Base-by-base conservation (phyloP, 30 jellyfish, hydroid and myxozoan genomes). In the Aurelia coerulea region DNA sequence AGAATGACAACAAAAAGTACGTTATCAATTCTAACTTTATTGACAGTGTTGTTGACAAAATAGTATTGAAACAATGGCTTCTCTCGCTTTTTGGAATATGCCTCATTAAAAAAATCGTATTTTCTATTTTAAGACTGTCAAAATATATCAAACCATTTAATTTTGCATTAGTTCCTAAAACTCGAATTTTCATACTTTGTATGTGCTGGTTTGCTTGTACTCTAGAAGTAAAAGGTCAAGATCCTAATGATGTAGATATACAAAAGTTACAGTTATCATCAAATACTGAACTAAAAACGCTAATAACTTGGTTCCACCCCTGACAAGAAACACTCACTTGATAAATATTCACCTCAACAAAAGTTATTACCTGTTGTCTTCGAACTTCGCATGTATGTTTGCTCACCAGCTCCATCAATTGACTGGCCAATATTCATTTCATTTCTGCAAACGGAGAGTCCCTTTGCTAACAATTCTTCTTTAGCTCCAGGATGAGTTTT, bases 361-460 rank as follows among this genome's bases (percentile, higher is more conserved):
- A 2, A 15, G 4, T 4, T 4, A n/a, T 1, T 53, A 46, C 86
- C 86, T 49, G 56, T 75, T 59, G 76, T 52, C 54, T 75, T 75
- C 32, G 76, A 46, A 62, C 86, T 75, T 10, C 41, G 62, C 76
- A 75, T 75, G 86, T 39, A 75, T 5, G 86, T 75, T 33, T 75
- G 86, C 86, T 46, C 86, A 5, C 86, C 86, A 16, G 86, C 86
- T 10, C 86, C 86, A 75, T 53, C 86, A 46, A 59, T 49, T 31
- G 86, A 75, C 50, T 75, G 86, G 19, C 86, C 76, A 52, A 75
- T 75, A 17, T 32, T 50, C 19, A 75, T 11, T 0, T 17, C 58
- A 59, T 75, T 75, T 15, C 75, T 78, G 10, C 86, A 75, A 42
- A 75, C 76, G 19, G 86, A 75, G 19, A 75, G 76, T 54, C 86